These are phyloP conservation scores for Megalurothrips usitatus DNA, from an alignment of 2,888 invertebrate genomes.

Conservation along the genomic window DNA sequence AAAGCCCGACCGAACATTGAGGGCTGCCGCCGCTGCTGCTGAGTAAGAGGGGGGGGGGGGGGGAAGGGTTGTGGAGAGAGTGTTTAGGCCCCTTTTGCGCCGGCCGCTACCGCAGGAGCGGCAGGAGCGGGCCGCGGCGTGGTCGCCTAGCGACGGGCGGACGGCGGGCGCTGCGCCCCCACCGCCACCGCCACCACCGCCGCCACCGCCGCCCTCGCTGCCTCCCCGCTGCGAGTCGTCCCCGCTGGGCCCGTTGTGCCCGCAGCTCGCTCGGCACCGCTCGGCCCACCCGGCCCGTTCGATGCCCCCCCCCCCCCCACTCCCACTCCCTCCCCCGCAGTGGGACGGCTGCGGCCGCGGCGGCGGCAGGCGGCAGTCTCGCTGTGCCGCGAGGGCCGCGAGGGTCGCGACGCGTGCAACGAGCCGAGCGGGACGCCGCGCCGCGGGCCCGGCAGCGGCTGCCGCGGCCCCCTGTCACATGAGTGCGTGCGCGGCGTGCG, in stretches of 20 bases:
- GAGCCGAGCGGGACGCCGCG: no score
- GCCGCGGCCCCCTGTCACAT: no score
- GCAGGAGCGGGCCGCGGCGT: not conserved
- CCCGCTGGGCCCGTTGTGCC: no score
- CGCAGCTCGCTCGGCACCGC: no score
- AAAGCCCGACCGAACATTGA: not conserved
- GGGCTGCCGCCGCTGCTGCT: not conserved
- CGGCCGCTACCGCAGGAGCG: no score
- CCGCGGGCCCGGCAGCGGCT: no score
- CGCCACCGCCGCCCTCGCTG: not conserved
- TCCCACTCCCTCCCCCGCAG: not conserved
- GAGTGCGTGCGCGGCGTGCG: not conserved
- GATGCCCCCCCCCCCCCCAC: not conserved
- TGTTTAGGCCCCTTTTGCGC: no score
- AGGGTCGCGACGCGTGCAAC: not conserved
- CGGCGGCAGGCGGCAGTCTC: not conserved
- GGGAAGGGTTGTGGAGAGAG: no score
- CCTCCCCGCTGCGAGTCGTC: not conserved
- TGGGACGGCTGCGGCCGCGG: not conserved
- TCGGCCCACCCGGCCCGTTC: no score
- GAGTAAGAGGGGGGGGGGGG: not conserved
- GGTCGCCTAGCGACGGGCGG: not conserved
- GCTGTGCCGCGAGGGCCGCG: conserved; percentile 4
- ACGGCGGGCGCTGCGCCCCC: not conserved
- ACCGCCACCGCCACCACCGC: not conserved